These are phyloP conservation scores for Drosophila tropicalis DNA, from an alignment of 1,140 invertebrate species.

Conservation along the genomic window DNA sequence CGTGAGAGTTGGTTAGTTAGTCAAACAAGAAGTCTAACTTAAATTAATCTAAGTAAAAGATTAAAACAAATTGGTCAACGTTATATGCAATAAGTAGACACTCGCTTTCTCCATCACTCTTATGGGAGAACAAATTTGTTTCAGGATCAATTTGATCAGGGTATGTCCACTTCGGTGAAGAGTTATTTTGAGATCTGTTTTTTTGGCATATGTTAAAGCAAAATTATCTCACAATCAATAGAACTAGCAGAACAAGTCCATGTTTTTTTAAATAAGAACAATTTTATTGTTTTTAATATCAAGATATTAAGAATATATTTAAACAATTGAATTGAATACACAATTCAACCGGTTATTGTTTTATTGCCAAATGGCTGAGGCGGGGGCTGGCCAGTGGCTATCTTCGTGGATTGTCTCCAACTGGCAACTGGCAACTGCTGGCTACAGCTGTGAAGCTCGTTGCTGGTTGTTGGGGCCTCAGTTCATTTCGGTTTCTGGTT, in stretches of 20 bases:
- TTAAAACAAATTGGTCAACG: too few relatives aligned
- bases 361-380: conserved; percentile 1
- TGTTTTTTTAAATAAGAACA: neutral
- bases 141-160: neutral
- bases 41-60: too few relatives aligned
- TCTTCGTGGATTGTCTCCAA: conserved; percentile 44
- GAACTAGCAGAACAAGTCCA: neutral
- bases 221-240: neutral
- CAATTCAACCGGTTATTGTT: conserved; percentile 55
- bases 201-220: neutral
- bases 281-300: neutral
- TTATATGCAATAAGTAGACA: too few relatives aligned
- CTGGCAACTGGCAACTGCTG: conserved; percentile 39
- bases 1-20: too few relatives aligned
- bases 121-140: too few relatives aligned
- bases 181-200: neutral
- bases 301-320: neutral
- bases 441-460: conserved; percentile 13
- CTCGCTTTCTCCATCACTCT: too few relatives aligned
- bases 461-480: conserved; percentile 14
- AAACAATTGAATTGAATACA: neutral
- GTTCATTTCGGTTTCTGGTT: conserved; percentile 69
- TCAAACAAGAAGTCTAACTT: too few relatives aligned
- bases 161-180: neutral
- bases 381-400: conserved; percentile 13